phyloP scores from a whole-genome alignment of 2,888 invertebrate genomes.

The Chrysomela aeneicollis region DNA sequence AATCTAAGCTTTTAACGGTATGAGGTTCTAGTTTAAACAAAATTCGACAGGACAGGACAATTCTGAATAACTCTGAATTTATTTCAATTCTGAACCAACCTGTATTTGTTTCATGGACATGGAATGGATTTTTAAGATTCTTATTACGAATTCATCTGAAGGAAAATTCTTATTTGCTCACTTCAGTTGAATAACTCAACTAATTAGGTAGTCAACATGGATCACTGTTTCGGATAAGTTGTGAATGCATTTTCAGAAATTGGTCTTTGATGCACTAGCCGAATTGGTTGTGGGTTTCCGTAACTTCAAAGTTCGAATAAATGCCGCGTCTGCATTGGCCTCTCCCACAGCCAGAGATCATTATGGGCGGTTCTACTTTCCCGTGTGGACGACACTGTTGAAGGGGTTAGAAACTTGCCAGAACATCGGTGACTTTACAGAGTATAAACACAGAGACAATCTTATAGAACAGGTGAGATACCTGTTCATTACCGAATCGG shows the following conservation, averaged over 20 bases:
- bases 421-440: slow-evolving; percentile 80
- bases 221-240: neutral
- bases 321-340: slow-evolving; percentile 80
- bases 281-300: slow-evolving; percentile 74
- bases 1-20: no score
- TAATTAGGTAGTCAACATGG: no score
- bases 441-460: slow-evolving; percentile 86
- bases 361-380: slow-evolving; percentile 70
- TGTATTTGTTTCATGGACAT: no score
- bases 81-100: no score
- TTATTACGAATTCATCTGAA: no score
- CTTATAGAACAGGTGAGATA: slow-evolving; percentile 79
- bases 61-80: no score
- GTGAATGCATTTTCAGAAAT: slow-evolving; percentile 60
- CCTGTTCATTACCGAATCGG: neutral
- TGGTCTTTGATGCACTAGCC: slow-evolving; percentile 72
- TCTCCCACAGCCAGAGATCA: slow-evolving; percentile 67
- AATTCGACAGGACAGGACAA: no score
- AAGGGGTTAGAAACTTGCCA: slow-evolving; percentile 80
- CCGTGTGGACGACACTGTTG: slow-evolving; percentile 76
- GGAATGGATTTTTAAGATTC: no score
- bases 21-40: no score
- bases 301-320: slow-evolving; percentile 91
- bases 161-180: no score
- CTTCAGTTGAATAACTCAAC: no score